Percentiles rank a stretch among this genome's conserved stretches.
Conservation (phyloP, 2,888 invertebrate genomes). For the Ectobius pallidus region DNA sequence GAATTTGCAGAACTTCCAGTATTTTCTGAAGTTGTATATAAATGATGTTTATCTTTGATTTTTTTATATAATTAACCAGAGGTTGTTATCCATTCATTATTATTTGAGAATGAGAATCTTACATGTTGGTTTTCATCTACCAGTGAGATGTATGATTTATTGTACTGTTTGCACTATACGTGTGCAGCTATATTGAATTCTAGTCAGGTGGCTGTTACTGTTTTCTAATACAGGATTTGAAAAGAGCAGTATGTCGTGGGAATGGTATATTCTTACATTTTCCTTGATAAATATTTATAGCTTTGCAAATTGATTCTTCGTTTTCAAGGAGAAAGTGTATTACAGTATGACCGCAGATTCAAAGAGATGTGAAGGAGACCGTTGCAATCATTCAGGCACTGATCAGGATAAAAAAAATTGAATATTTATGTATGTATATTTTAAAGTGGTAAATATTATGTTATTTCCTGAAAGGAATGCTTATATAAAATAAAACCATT, state of each 20-base stretch:
- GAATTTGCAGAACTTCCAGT: neutral
- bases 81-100: neutral
- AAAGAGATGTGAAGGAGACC: too few species aligned
- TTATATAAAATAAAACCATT: too few species aligned
- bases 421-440: too few species aligned
- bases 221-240: conserved; percentile 1
- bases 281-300: neutral
- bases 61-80: neutral
- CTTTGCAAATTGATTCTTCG: neutral
- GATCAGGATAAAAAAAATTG: too few species aligned
- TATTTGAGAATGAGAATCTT: neutral
- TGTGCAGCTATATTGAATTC: neutral
- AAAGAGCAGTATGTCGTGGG: neutral
- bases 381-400: too few species aligned
- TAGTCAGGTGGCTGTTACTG: conserved; percentile 10
- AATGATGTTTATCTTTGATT: neutral
- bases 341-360: too few species aligned
- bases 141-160: neutral
- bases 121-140: neutral
- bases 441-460: too few species aligned
- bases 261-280: neutral
- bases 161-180: neutral
- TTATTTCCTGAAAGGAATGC: too few species aligned
- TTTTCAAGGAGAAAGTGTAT: too few species aligned
- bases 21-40: neutral